Conservation (phyloP, 1,140 invertebrate genomes). For the Temnothorax nylanderi region DNA sequence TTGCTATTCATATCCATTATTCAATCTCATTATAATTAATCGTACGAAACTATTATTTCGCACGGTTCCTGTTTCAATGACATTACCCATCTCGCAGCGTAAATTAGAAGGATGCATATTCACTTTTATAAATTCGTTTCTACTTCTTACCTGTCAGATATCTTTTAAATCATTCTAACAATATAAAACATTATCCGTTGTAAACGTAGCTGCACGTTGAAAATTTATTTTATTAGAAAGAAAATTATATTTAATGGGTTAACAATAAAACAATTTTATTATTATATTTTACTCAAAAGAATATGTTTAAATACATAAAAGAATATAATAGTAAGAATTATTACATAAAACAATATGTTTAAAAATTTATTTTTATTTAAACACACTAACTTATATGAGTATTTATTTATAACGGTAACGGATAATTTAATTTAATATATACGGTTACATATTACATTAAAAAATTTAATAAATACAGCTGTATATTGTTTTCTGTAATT, state of each 20-base stretch:
- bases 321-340: neutral
- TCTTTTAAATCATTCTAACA: neutral
- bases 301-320: neutral
- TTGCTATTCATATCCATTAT: conserved; percentile 66
- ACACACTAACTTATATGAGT: neutral
- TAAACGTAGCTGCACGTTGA: neutral
- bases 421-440: neutral
- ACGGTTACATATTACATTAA: neutral
- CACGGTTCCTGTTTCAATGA: neutral
- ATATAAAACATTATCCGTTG: neutral
- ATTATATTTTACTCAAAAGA: neutral
- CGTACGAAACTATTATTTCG: conserved; percentile 20
- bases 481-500: neutral
- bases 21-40: conserved; percentile 60
- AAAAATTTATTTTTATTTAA: neutral
- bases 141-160: neutral
- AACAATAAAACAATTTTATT: neutral
- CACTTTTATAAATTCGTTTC: neutral
- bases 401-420: neutral
- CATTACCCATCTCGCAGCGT: neutral
- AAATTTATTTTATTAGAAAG: neutral
- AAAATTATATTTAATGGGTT: neutral
- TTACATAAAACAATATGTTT: neutral
- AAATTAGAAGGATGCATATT: neutral
- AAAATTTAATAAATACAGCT: neutral